A percentile compares a stretch with the other conserved stretches of the same genome.
phyloP scores from a whole-genome alignment of 2,888 invertebrate species.

The Boloria selene region DNA sequence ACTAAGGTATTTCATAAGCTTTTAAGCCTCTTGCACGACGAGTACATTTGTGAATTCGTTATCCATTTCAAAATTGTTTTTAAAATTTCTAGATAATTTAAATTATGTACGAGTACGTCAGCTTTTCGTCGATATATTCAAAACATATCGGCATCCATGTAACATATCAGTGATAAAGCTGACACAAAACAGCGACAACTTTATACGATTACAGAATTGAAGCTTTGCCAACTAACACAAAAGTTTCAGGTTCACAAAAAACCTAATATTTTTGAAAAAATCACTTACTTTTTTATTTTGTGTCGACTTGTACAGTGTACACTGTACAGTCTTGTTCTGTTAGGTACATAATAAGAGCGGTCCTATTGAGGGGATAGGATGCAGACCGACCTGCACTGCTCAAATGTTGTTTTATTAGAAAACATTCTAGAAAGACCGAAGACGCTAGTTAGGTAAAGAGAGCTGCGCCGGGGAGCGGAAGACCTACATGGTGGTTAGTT shows the following conservation, averaged over 20 bases:
- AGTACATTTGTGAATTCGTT: too few relatives aligned
- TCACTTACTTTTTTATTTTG: too few relatives aligned
- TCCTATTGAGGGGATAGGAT: too few relatives aligned
- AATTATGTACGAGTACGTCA: background rate
- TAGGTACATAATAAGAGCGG: too few relatives aligned
- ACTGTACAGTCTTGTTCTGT: too few relatives aligned
- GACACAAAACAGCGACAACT: background rate
- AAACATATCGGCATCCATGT: too few relatives aligned
- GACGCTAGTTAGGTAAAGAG: constrained; percentile 10
- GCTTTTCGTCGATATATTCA: background rate
- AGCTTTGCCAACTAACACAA: constrained; percentile 3
- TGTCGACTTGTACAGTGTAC: too few relatives aligned
- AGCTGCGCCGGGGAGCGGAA: constrained; percentile 16
- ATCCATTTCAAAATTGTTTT: too few relatives aligned
- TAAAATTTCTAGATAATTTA: background rate
- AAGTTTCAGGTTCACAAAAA: constrained; percentile 6
- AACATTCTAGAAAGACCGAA: constrained; percentile 10
- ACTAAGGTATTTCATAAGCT: background rate
- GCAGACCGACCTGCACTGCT: background rate
- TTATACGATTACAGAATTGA: constrained; percentile 2
- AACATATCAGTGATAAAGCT: background rate
- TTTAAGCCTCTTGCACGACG: background rate
- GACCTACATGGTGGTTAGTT: constrained; percentile 47
- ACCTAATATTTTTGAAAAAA: too few relatives aligned
- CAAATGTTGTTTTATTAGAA: background rate